Percentiles rank a stretch among this genome's conserved stretches.
Evolutionary conservation across 1,140 invertebrate genomes (phyloP).

Genomic region (Glossosoma conforme): DNA sequence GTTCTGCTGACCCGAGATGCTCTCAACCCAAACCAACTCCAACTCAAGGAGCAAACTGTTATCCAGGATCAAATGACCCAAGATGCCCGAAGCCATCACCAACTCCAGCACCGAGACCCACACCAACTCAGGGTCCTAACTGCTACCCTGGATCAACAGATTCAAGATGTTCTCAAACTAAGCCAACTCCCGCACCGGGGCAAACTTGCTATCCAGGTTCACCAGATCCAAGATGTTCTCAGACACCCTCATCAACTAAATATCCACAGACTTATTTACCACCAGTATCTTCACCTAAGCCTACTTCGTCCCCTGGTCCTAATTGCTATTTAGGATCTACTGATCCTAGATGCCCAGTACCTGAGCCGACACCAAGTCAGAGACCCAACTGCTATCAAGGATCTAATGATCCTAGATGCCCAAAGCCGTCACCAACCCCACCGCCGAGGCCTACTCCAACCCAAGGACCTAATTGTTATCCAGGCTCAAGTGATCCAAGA

Average conservation of each 20-base stretch:
- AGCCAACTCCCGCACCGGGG: constrained; percentile 24
- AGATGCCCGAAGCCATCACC: constrained; percentile 28
- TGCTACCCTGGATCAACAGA: constrained; percentile 35
- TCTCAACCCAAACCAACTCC: constrained; percentile 30
- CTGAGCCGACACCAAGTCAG: constrained; percentile 23
- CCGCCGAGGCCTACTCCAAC: too few species aligned
- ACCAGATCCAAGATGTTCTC: constrained; percentile 37
- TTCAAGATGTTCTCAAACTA: constrained; percentile 28
- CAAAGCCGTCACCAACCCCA: constrained; percentile 29
- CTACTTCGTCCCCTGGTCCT: too few species aligned
- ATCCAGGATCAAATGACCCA: constrained; percentile 34
- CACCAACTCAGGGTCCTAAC: constrained; percentile 24
- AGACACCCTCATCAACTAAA: constrained; percentile 14
- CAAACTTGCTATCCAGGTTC: constrained; percentile 43
- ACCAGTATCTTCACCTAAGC: too few species aligned
- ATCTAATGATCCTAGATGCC: constrained; percentile 41
- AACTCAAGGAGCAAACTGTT: constrained; percentile 28
- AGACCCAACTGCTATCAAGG: constrained; percentile 38
- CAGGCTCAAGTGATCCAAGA: constrained; percentile 39
- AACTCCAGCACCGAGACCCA: constrained; percentile 21
- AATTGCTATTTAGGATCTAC: constrained; percentile 38
- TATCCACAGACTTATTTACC: too few species aligned
- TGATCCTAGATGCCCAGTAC: constrained; percentile 39
- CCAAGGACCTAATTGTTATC: constrained; percentile 37
- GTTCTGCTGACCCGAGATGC: constrained; percentile 33